Percentiles rank a stretch among this genome's conserved stretches.
These are phyloP conservation scores for Panagrolaimus sp. DNA, from an alignment of 1,140 invertebrate genomes.

Conservation along the genomic window DNA sequence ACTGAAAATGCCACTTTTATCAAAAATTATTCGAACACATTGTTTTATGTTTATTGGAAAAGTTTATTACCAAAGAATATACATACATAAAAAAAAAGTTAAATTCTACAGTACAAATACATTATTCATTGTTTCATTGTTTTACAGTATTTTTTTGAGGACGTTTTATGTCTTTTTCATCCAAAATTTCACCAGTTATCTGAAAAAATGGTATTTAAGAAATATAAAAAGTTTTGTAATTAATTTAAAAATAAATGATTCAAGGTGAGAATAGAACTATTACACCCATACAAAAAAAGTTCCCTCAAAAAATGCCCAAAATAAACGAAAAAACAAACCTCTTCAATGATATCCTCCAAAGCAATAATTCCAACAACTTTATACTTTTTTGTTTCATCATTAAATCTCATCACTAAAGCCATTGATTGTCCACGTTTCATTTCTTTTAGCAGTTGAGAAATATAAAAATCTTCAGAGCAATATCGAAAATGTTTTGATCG, in stretches of 20 bases:
- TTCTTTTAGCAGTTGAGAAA: conserved; percentile 10
- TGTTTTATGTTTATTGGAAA: too few relatives aligned
- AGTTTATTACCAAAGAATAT: too few relatives aligned
- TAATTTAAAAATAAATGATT: too few relatives aligned
- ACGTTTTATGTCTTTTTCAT: conserved; percentile 13
- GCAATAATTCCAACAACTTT: neutral
- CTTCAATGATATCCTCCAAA: conserved; percentile 10
- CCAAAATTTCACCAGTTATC: conserved; percentile 8
- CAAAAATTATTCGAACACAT: too few relatives aligned
- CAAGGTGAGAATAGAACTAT: too few relatives aligned
- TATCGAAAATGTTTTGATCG: conserved; percentile 7
- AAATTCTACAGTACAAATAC: too few relatives aligned
- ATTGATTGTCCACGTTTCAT: conserved; percentile 9
- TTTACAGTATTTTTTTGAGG: too few relatives aligned
- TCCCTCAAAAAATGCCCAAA: neutral
- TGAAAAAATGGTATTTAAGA: too few relatives aligned
- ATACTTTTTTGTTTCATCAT: neutral
- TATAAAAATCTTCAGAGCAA: neutral
- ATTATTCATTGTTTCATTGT: too few relatives aligned
- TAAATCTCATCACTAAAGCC: neutral
- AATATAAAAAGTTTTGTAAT: too few relatives aligned
- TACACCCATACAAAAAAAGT: neutral
- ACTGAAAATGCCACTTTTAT: too few relatives aligned
- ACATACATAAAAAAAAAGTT: too few relatives aligned
- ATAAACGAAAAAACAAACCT: neutral